Evolutionary conservation across 2,888 invertebrate species (phyloP), one percentile per base, ranked within the genome.

Genomic region (Drosophila pseudotalamancana): DNA sequence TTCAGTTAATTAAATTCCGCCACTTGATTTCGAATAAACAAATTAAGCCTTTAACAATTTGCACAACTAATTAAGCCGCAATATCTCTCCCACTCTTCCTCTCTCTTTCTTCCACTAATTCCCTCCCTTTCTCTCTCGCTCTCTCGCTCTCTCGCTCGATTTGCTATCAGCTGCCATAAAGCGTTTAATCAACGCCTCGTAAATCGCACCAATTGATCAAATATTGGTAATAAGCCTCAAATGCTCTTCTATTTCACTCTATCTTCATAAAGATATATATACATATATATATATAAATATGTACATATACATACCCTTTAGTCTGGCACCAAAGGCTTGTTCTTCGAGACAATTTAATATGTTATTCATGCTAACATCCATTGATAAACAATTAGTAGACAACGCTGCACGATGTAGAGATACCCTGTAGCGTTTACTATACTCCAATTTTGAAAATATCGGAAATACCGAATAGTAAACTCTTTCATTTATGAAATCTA

Each of bases 1-100:
- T 65, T 74, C 35, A 67, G 81, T 74, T 81, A 81, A 81, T 81
- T 83, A 87, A 84, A 79, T 79, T 70, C 68, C 12, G 12, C 21
- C n/a, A 31, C 6, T 51, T 51, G 32, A 31, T 12, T 8, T 43
- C 65, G 62, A 31, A 57, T 49, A 55, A 53, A 51, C 57, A 54
- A 53, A 35, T 50, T 42, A 40, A 16, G 25, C 46, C n/a, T 16
- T 14, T 23, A 16, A 11, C 23, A 27, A 40, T 68, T 71, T 65
- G 56, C 19, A 32, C 34, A 53, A 19, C 62, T 69, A 72, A 80
- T 80, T 82, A 86, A 35, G 35, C 55, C 18, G 48, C 34, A 32
- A 34, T 42, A 37, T 65, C 54, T 19, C 25, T 14, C 14, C 2
- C 9, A 9, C 9, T 8, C 19, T 27, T 40, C 6, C 6, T 16